Percentiles rank a stretch among this genome's conserved stretches.
These are phyloP conservation scores for Urocolius indicus DNA, from an alignment of 2,113 vertebrate genomes.

Conservation along the genomic window DNA sequence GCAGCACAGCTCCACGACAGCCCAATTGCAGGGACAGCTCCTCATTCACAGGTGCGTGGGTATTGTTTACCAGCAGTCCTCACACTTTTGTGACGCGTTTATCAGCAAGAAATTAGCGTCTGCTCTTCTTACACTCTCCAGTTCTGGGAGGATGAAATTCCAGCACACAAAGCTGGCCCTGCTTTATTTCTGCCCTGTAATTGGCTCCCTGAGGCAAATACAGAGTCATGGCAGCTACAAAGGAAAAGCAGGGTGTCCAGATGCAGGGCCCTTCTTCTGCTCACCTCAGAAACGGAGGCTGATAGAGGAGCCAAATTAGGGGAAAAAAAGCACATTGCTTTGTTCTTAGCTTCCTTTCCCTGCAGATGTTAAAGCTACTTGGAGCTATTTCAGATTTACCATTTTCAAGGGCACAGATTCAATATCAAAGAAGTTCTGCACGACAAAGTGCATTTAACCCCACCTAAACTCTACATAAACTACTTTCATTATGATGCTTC, in stretches of 20 bases:
- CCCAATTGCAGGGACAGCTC: neutral
- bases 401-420: neutral
- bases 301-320: neutral
- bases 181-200: constrained; percentile 38
- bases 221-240: neutral
- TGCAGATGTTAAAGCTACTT: neutral
- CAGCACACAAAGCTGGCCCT: neutral
- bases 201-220: constrained; percentile 40
- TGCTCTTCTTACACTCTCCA: neutral
- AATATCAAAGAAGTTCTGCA: neutral
- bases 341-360: neutral
- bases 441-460: neutral
- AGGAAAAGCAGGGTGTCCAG: neutral
- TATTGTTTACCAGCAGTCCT: neutral
- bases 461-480: neutral
- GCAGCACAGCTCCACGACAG: neutral
- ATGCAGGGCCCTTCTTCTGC: neutral
- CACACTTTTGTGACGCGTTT: neutral
- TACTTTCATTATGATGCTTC: neutral
- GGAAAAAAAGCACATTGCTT: neutral
- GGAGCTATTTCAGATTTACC: neutral
- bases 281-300: neutral
- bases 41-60: fast-evolving
- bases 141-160: neutral
- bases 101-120: neutral